phyloP scores from a whole-genome alignment of 2,888 invertebrate species.

The Hanleya hanleyi region DNA sequence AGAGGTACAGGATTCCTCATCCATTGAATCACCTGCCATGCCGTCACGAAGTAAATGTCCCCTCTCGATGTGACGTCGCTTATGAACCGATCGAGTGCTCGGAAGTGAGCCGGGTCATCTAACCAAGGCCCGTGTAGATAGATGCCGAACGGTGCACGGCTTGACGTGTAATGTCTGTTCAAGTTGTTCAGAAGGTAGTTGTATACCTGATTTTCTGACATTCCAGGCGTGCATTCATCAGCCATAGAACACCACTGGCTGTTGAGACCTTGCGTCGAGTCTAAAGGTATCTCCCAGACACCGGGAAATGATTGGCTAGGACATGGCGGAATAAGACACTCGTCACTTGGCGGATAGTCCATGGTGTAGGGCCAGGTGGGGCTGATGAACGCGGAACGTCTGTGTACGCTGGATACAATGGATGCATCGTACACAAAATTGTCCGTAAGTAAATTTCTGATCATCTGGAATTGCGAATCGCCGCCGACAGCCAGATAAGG shows the following conservation, averaged over 20 bases:
- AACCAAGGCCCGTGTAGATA: conserved; percentile 84
- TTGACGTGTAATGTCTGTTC: conserved; percentile 77
- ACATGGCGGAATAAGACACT: conserved; percentile 41
- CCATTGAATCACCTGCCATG: conserved; percentile 47
- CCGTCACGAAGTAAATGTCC: conserved; percentile 47
- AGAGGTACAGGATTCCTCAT: conserved; percentile 40
- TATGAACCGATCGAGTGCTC: conserved; percentile 42
- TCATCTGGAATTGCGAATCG: conserved; percentile 93
- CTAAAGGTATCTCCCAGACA: conserved; percentile 80
- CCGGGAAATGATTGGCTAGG: conserved; percentile 72
- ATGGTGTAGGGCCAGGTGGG: conserved; percentile 96
- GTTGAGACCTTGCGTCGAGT: conserved; percentile 77
- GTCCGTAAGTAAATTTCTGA: conserved; percentile 85
- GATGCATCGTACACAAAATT: conserved; percentile 95
- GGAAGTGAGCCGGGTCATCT: conserved; percentile 36
- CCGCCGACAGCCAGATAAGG: conserved; percentile 90
- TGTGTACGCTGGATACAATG: conserved; percentile 87
- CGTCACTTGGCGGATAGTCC: conserved; percentile 77
- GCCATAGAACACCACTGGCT: not conserved
- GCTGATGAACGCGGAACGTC: conserved; percentile 74
- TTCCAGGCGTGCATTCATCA: not conserved
- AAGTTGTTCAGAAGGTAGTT: not conserved
- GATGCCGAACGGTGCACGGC: conserved; percentile 84
- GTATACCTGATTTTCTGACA: not conserved
- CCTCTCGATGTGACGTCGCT: conserved; percentile 34